Evolutionary conservation across 2,797 vertebrate genomes (phyloP).

Genomic region (Poecilia velifera): DNA sequence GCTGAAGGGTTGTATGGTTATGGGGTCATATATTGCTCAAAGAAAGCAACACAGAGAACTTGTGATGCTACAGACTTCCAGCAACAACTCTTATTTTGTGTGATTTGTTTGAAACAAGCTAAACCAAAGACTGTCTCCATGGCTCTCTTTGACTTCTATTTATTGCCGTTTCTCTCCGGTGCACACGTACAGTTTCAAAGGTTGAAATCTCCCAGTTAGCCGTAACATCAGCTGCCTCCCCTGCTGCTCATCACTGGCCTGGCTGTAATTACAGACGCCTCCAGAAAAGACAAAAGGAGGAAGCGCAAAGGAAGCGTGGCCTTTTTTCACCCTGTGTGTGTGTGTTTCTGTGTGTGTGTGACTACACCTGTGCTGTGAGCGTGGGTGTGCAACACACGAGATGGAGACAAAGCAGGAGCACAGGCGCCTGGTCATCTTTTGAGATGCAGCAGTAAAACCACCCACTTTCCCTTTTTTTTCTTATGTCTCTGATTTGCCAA

Average conservation of each 20-base stretch:
- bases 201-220: constrained; percentile 40
- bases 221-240: constrained; percentile 38
- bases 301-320: constrained; percentile 33
- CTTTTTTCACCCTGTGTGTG: constrained; percentile 29
- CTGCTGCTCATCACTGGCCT: constrained; percentile 39
- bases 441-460: constrained; percentile 43
- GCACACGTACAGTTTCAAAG: constrained; percentile 28
- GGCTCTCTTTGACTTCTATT: constrained; percentile 22
- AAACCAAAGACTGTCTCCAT: constrained; percentile 43
- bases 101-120: constrained; percentile 19
- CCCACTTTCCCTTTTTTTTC: constrained; percentile 26
- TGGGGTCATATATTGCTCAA: not conserved
- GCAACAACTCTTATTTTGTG: constrained; percentile 18
- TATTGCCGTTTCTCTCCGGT: constrained; percentile 3
- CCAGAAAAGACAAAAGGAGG: constrained; percentile 61
- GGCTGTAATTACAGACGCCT: constrained; percentile 64
- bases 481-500: constrained; percentile 18
- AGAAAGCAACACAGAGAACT: constrained; percentile 5
- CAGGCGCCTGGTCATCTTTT: constrained; percentile 46
- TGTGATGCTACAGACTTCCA: constrained; percentile 10
- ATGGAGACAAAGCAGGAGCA: constrained; percentile 47
- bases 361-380: constrained; percentile 32
- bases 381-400: constrained; percentile 39
- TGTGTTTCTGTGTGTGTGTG: not conserved
- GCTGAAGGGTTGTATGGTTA: not conserved